Evolutionary conservation across 2,113 vertebrate species (phyloP).

Genomic region (Myotis yumanensis): DNA sequence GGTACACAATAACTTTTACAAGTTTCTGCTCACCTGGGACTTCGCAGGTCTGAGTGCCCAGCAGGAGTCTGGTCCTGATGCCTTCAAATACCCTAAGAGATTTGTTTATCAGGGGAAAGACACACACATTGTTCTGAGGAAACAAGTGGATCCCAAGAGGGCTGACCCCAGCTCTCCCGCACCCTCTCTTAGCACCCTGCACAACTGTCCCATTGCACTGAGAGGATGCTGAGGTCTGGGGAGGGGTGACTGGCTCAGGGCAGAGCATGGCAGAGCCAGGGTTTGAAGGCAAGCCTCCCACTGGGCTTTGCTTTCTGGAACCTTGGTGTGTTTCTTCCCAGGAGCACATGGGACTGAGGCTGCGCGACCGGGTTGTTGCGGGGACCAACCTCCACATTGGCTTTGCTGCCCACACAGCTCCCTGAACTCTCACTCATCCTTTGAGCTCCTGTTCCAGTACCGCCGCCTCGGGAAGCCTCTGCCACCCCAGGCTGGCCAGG

Average conservation of each 20-base stretch:
- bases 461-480: not conserved
- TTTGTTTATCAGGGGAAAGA: not conserved
- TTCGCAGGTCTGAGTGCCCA: not conserved
- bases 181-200: not conserved
- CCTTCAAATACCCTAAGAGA: not conserved
- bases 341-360: not conserved
- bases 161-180: not conserved
- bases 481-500: not conserved
- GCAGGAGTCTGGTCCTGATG: not conserved
- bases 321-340: not conserved
- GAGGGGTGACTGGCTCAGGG: not conserved
- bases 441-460: not conserved
- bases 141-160: not conserved
- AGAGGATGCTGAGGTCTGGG: not conserved
- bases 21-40: not conserved
- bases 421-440: not conserved
- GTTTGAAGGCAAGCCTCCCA: not conserved
- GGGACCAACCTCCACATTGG: not conserved
- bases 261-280: not conserved
- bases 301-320: not conserved
- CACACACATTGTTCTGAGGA: not conserved
- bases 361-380: not conserved
- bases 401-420: not conserved
- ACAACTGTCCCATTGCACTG: not conserved
- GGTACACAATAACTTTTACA: not conserved